Conservation (phyloP, 2,888 invertebrate species). For the Serrognathus titanus region DNA sequence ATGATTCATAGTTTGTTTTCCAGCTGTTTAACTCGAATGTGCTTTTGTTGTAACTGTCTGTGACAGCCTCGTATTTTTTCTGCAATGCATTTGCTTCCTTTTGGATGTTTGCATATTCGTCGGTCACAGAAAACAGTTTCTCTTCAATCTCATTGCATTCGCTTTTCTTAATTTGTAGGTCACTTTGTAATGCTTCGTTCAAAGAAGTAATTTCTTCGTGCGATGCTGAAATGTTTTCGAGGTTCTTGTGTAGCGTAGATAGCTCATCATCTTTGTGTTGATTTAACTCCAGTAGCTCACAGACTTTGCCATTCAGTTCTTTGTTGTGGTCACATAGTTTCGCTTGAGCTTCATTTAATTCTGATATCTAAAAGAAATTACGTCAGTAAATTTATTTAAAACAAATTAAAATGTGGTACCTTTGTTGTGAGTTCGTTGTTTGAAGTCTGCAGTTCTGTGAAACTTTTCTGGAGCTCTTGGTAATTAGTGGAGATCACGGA, state of each 20-base stretch:
- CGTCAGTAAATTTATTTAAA: background rate
- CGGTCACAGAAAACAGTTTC: background rate
- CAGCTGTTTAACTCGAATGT: conserved; percentile 14
- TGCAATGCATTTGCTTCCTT: conserved; percentile 11
- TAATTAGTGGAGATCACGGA: conserved; percentile 3
- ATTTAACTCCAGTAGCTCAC: background rate
- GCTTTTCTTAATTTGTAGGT: background rate
- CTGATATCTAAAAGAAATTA: conserved; percentile 3
- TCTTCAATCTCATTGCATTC: background rate
- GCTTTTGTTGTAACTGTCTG: conserved; percentile 15
- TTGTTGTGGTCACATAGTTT: background rate
- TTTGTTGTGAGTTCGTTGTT: conserved; percentile 15
- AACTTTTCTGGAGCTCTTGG: conserved; percentile 12
- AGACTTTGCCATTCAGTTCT: conserved; percentile 1
- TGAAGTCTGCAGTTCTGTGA: conserved; percentile 12
- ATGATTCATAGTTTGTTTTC: conserved; percentile 16
- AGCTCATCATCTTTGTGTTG: conserved; percentile 3
- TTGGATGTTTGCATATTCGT: conserved; percentile 6
- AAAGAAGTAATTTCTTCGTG: background rate
- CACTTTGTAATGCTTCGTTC: background rate
- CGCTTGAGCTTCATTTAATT: background rate
- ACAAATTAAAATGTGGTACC: conserved; percentile 6
- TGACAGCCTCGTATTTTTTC: conserved; percentile 13
- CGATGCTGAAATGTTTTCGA: background rate
- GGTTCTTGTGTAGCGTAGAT: background rate